Evolutionary conservation across 37 sponge, comb jelly and placozoan species (phyloP).

Genomic region (Agelas oroides): DNA sequence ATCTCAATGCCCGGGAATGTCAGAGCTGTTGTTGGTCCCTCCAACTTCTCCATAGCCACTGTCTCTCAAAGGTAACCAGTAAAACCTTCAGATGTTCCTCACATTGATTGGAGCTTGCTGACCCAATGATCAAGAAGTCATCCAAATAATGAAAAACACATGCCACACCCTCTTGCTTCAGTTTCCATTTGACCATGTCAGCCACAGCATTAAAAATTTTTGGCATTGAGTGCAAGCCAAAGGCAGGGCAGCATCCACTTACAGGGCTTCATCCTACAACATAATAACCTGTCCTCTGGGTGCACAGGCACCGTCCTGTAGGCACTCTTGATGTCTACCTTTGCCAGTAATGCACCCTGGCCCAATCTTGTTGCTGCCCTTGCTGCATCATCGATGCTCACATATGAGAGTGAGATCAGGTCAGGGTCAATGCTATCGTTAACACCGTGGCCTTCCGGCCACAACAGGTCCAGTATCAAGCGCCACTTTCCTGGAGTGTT

Average conservation of each 20-base stretch:
- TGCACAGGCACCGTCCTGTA: conserved; percentile 29
- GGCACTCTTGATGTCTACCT: conserved; percentile 28
- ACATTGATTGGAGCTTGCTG: conserved; percentile 1
- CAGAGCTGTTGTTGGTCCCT: conserved; percentile 4
- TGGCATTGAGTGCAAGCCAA: conserved; percentile 18
- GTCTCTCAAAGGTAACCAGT: background rate
- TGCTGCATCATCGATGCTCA: background rate
- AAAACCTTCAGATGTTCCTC: background rate
- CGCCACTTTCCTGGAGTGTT: background rate
- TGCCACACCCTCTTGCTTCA: background rate
- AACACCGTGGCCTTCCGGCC: background rate
- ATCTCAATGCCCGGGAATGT: conserved; percentile 38
- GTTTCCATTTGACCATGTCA: conserved; percentile 10
- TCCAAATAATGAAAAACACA: conserved; percentile 32
- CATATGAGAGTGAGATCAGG: background rate
- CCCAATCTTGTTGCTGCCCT: background rate
- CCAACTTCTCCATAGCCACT: conserved; percentile 26
- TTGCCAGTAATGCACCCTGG: background rate
- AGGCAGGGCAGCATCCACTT: too few relatives aligned
- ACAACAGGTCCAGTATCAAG: background rate
- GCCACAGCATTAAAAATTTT: conserved; percentile 35
- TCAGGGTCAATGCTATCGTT: background rate
- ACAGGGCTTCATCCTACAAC: conserved; percentile 1
- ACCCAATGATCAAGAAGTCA: conserved; percentile 22
- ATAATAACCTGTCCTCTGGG: background rate